Base-by-base conservation (phyloP, 2,113 vertebrate species). In the Potamarius usumacintae region DNA sequence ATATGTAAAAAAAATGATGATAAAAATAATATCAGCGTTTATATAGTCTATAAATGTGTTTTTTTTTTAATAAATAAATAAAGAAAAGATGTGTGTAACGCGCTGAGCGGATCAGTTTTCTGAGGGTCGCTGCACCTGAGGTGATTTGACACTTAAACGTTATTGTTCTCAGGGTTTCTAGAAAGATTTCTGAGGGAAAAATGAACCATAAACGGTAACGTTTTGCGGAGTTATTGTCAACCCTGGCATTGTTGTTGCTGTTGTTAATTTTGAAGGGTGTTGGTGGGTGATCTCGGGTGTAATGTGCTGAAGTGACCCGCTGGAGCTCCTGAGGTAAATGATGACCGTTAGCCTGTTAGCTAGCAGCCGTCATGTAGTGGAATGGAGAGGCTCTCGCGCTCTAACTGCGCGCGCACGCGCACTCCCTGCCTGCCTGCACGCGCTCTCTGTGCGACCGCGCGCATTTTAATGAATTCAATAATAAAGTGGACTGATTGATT, bases 321-420 rank as follows among this genome's bases (percentile, higher is more conserved):
- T 57, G 14, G 0, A 55, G 55, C 27, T 42, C 20, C 57, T 62
- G 57, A 62, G 82, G 53, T 76, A 57, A 76, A 85, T 55, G 10
- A 6, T 18, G 84, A 62, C 30, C 55, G 84, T 85, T 85, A 69
- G 82, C 82, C 25, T 83, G 34, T 5, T 67, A 67, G 82, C 82
- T 83, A n/a, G n/a, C 25, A 42, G 1, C 82, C 63, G 48, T 22
- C 30, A 34, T 55, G 82, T 67, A 69, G 82, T 53, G 82, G 63
- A 84, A 84, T 84, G 48, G 82, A 20, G 63, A 67, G 22, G 48
- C 20, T 63, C 57, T 14, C 60, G 81, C 34, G 80, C 80, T 34
- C 60, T 4, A 1, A 17, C 20, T 15, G 58, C 5, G 80, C 80
- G 80, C 81, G 34, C 10, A 52, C 77, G 34, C 34, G 34, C 34